phyloP scores from a whole-genome alignment of 2,797 vertebrate species.

The Halcyon smyrnensis region DNA sequence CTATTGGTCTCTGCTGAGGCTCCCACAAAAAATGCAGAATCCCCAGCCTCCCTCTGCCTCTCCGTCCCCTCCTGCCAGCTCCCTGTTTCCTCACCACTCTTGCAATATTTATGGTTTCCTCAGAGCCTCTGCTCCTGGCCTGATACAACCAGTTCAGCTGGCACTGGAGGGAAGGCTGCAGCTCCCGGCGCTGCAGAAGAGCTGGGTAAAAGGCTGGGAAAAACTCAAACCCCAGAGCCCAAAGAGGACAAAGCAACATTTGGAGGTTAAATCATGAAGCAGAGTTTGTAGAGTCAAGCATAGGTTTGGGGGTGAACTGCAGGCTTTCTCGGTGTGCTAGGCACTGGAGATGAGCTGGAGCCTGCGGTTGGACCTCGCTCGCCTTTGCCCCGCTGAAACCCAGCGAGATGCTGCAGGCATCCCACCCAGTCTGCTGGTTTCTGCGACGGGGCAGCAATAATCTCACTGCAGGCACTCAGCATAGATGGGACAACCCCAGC shows the following conservation, averaged over 20 bases:
- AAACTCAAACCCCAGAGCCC: background rate
- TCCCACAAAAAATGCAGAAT: background rate
- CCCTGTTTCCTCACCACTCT: background rate
- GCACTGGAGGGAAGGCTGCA: background rate
- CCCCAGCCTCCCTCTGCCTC: background rate
- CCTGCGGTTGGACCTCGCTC: rapidly evolving
- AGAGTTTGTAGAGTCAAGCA: rapidly evolving
- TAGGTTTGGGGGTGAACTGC: rapidly evolving
- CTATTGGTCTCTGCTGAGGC: conserved; percentile 26
- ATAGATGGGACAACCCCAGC: background rate
- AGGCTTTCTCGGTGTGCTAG: rapidly evolving
- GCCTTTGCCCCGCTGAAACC: background rate
- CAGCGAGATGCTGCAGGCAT: background rate
- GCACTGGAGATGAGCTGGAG: background rate
- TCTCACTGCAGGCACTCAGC: rapidly evolving
- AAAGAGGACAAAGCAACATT: background rate
- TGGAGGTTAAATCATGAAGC: background rate
- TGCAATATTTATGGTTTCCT: conserved; percentile 50
- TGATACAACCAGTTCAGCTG: background rate
- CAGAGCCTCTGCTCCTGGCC: conserved; percentile 19
- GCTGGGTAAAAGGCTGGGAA: background rate
- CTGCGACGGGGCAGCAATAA: background rate
- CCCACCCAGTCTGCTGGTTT: background rate
- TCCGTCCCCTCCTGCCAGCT: background rate
- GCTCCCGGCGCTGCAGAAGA: background rate